These are phyloP conservation scores for Ciconia maguari DNA, from an alignment of 2,113 vertebrate species.

Conservation along the genomic window DNA sequence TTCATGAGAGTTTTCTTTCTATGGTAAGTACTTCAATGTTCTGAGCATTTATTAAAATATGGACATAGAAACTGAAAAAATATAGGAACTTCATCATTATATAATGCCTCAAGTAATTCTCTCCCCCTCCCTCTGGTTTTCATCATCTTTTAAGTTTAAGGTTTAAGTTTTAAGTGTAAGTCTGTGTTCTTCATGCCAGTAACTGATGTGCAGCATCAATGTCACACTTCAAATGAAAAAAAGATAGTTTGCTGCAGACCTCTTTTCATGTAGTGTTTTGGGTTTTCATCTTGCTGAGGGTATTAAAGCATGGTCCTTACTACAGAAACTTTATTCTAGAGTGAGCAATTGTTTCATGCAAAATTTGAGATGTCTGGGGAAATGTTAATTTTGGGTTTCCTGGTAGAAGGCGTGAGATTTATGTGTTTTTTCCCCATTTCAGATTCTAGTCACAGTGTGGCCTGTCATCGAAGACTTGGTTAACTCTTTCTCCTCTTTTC, in stretches of 20 bases:
- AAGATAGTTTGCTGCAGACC: neutral
- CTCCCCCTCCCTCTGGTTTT: neutral
- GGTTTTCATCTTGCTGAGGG: neutral
- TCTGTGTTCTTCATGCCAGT: neutral
- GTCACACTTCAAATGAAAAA: neutral
- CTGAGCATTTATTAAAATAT: neutral
- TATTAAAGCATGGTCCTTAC: neutral
- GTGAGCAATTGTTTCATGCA: neutral
- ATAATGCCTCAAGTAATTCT: neutral
- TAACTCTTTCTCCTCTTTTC: neutral
- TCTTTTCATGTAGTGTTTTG: neutral
- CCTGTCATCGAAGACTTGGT: neutral
- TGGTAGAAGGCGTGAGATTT: neutral
- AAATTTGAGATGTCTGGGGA: neutral
- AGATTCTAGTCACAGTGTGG: neutral
- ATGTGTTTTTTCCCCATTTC: neutral
- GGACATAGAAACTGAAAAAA: neutral
- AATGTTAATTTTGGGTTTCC: constrained; percentile 7
- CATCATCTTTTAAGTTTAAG: neutral
- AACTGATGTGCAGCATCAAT: neutral
- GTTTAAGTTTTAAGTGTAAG: neutral
- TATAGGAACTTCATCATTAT: neutral
- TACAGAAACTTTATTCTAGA: neutral
- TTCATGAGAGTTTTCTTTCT: neutral
- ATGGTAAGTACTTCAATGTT: neutral